Percentiles rank a stretch among this genome's conserved stretches.
Evolutionary conservation across 2,113 vertebrate genomes (phyloP).

Genomic region (Muntiacus reevesi): DNA sequence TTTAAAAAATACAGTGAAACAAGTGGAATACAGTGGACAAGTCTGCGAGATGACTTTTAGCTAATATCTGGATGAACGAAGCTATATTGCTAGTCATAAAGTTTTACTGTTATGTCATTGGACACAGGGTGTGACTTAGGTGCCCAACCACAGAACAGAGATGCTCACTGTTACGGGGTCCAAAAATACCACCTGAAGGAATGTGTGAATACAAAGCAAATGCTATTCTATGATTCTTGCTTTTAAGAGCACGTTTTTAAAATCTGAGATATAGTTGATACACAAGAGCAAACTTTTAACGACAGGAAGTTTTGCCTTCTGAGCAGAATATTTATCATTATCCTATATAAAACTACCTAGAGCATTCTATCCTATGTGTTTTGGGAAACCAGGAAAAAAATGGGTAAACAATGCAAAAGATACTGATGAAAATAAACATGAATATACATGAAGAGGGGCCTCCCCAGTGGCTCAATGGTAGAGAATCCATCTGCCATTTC

Average conservation of each 20-base stretch:
- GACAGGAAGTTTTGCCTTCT: background rate
- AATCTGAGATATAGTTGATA: background rate
- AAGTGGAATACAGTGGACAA: background rate
- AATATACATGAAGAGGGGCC: background rate
- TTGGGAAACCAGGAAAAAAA: background rate
- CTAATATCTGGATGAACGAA: background rate
- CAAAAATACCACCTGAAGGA: background rate
- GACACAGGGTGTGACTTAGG: accelerated
- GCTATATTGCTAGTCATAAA: background rate
- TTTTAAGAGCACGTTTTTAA: background rate
- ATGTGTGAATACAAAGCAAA: background rate
- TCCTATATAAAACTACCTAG: background rate
- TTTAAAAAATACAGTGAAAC: background rate
- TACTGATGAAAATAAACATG: background rate
- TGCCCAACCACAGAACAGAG: background rate
- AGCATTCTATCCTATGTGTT: background rate
- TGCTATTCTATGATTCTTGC: background rate
- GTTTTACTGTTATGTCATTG: background rate
- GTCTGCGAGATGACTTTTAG: background rate
- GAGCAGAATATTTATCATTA: background rate
- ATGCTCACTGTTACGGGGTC: accelerated
- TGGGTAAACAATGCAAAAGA: background rate
- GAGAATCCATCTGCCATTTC: background rate
- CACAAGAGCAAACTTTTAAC: background rate
- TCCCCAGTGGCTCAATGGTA: background rate